Percentiles rank a stretch among this genome's conserved stretches.
Evolutionary conservation across 2,797 vertebrate genomes (phyloP).

Genomic region (Poecile montanus): DNA sequence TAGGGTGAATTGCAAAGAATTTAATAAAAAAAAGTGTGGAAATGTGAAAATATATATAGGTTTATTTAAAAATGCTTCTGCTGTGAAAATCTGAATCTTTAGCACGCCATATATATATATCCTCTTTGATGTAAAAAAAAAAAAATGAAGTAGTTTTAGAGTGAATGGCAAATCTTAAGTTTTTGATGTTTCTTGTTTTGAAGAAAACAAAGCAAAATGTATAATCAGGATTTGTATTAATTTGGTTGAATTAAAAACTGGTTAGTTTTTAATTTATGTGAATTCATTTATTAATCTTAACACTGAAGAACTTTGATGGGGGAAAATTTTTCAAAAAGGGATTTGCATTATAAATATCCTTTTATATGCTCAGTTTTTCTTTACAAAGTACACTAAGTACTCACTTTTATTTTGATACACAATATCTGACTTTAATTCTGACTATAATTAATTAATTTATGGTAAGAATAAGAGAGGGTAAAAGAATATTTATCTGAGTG

Average conservation of each 20-base stretch:
- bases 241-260: not conserved
- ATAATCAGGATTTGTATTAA: not conserved
- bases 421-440: not conserved
- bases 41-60: not conserved
- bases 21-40: not conserved
- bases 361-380: not conserved
- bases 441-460: not conserved
- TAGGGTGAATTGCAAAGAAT: not conserved
- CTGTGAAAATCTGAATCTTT: not conserved
- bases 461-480: not conserved
- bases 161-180: not conserved
- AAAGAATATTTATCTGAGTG: not conserved
- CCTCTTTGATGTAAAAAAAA: not conserved
- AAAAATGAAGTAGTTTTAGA: not conserved
- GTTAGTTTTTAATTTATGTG: not conserved
- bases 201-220: not conserved
- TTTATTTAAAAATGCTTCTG: not conserved
- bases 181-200: not conserved
- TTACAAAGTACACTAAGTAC: not conserved
- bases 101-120: rapidly evolving
- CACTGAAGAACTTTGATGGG: not conserved
- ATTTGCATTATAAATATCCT: not conserved
- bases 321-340: not conserved
- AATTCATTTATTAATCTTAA: not conserved
- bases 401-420: not conserved